phyloP scores from a whole-genome alignment of 2,888 invertebrate genomes.

The Cerastoderma edule region DNA sequence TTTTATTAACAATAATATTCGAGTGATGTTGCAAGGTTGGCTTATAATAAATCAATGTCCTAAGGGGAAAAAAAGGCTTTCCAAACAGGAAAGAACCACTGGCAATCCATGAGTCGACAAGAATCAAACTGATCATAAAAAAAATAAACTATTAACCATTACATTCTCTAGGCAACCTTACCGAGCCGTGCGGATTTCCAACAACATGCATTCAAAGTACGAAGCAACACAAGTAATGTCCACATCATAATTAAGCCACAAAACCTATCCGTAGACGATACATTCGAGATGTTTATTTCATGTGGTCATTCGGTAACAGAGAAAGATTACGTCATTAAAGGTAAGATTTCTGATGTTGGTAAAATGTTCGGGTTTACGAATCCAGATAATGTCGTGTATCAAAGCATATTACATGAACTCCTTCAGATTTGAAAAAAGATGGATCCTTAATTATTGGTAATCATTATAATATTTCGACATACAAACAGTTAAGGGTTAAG shows the following conservation, averaged over 20 bases:
- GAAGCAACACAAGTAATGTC: slow-evolving; percentile 48
- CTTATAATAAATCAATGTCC: too few relatives aligned
- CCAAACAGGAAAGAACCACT: too few relatives aligned
- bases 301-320: slow-evolving; percentile 54
- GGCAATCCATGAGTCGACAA: too few relatives aligned
- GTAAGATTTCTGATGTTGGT: slow-evolving; percentile 13
- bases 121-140: too few relatives aligned
- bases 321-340: slow-evolving; percentile 52
- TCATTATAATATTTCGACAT: too few relatives aligned
- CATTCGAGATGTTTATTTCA: slow-evolving; percentile 62
- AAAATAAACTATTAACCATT: too few relatives aligned
- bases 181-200: slow-evolving; percentile 29
- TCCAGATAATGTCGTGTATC: background rate
- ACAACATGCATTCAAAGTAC: slow-evolving; percentile 49
- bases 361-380: too few relatives aligned
- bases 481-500: too few relatives aligned
- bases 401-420: background rate
- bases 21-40: too few relatives aligned
- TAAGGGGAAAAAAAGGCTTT: too few relatives aligned
- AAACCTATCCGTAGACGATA: slow-evolving; percentile 15
- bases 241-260: slow-evolving; percentile 52
- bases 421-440: background rate
- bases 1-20: too few relatives aligned
- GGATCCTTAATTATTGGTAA: background rate
- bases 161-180: slow-evolving; percentile 18